Base-by-base conservation (phyloP, 1,140 invertebrate genomes). In the Nymphalis io region DNA sequence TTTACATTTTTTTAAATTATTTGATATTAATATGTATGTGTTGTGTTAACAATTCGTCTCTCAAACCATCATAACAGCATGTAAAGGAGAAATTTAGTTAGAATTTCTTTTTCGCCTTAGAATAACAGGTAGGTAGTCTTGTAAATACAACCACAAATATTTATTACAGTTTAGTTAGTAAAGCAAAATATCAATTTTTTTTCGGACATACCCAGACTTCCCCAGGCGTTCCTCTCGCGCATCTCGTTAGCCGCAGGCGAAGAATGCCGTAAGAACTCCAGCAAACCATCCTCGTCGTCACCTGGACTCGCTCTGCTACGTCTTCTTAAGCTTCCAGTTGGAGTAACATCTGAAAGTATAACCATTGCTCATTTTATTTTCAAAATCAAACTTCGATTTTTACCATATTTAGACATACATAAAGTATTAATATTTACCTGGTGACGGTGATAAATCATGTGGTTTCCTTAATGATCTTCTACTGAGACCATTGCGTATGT, bases 211-310 rank as follows among this genome's bases (percentile, higher is more conserved):
- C 95, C 95, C 69, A 96, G 92, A 88, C 96, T 97, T 23, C 96
- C 96, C 94, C 96, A 97, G 12, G 96, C 96, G 84, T 96, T 97
- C 55, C 96, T 90, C 81, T 98, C 97, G n/a, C 95, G 88, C n/a
- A 93, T 84, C 21, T 93, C 92, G 82, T 94, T 95, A 57, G 96
- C 94, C 63, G 95, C 94, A 1, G 96, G 96, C 2, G 95, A 95
- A 0, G 94, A 94, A 48, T 93, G 93, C 55, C 96, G 92, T 23
- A 98, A 89, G 82, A 97, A 98, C 80, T 98, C 96, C 94, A 98
- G 95, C 0, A 98, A 88, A 61, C 95, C 95, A 2, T 94, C 94
- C 73, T 98, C 97, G 79, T 98, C 96, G 78, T 97, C 96, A 15
- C 95, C 96, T 0, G 96, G 94, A 39, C 97, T 95, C 18, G 96